Conservation (phyloP, 2,888 invertebrate genomes). For the Himalopsyche kuldschensis region DNA sequence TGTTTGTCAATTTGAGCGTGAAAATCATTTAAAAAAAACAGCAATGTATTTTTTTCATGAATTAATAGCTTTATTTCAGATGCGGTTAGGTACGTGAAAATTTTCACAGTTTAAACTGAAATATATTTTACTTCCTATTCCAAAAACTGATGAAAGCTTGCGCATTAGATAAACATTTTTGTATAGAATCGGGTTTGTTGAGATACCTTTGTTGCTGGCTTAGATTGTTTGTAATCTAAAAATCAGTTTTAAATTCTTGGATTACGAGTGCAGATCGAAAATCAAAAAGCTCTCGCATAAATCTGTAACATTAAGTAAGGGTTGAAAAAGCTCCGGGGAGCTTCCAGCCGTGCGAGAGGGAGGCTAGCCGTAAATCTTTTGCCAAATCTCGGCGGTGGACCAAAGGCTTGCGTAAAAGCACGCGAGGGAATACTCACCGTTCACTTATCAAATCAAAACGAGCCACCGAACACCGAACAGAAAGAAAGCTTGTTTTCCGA, state of each 20-base stretch:
- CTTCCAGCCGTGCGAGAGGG: background rate
- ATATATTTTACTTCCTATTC: too few species aligned
- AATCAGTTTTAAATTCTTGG: background rate
- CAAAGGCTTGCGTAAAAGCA: slow-evolving; percentile 16
- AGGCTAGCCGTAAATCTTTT: slow-evolving; percentile 20
- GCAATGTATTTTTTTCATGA: too few species aligned
- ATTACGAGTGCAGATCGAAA: slow-evolving; percentile 20
- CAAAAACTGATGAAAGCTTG: too few species aligned
- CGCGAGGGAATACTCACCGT: slow-evolving; percentile 17
- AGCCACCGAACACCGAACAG: background rate
- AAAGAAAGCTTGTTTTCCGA: background rate
- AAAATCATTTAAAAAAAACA: too few species aligned
- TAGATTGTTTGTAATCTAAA: background rate
- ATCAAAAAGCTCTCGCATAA: slow-evolving; percentile 28
- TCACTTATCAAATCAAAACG: slow-evolving; percentile 36
- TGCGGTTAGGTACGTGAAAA: too few species aligned
- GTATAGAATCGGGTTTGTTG: too few species aligned
- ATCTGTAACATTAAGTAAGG: slow-evolving; percentile 33
- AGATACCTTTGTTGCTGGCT: too few species aligned
- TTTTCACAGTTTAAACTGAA: too few species aligned
- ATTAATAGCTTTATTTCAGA: too few species aligned
- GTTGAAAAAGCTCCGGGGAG: slow-evolving; percentile 25
- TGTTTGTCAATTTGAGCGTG: too few species aligned
- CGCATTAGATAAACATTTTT: too few species aligned
- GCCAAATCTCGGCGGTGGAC: slow-evolving; percentile 23